Base-by-base conservation (phyloP, 2,113 vertebrate genomes). In the Callaeas wilsoni region DNA sequence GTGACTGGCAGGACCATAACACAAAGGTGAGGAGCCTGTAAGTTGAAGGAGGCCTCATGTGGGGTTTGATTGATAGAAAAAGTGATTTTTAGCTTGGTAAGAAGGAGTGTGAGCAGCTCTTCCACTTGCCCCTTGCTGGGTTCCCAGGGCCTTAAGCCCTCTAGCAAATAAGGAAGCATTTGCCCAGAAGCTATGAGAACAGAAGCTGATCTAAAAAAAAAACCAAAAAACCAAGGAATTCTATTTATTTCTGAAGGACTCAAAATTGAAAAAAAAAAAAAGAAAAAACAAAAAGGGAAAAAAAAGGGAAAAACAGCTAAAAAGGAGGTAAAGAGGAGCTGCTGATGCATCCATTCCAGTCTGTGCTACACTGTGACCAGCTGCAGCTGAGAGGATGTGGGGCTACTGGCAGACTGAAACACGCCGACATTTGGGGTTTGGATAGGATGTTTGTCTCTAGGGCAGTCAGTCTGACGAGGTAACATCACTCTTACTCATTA, bases 131-230 rank as follows among this genome's bases (percentile, higher is more conserved):
- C 93, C 96, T 94, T 12, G 82, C 96, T 96, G 97, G 37, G 97
- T 98, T 98, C 98, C 97, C 97, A 98, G 97, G 98, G 96, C 97
- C 97, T 96, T 75, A 85, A 94, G 90, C 90, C 96, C 86, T 87
- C 92, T 75, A 3, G 75, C 89, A 95, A 92, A 85, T 44, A 87
- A 59, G 88, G 87, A 96, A 46, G 46, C 69, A 70, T 95, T 97
- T 97, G 95, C 91, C 80, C 91, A 76, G 44, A 39, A 94, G 86
- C 77, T 93, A 44, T 94, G 91, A 94, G 91, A 96, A 96, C 41
- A 87, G 76, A 63, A 74, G 37, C 84, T 89, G 73, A 33, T 22
- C n/a, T 77, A 8, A 88, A 85, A 37, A 87, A 75, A 44, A 46
- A 46, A 21, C 16, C 77, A 84, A 10, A 56, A 17, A 19, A 20